These are phyloP conservation scores for Metellina segmentata DNA, from an alignment of 2,888 invertebrate species.

Conservation along the genomic window DNA sequence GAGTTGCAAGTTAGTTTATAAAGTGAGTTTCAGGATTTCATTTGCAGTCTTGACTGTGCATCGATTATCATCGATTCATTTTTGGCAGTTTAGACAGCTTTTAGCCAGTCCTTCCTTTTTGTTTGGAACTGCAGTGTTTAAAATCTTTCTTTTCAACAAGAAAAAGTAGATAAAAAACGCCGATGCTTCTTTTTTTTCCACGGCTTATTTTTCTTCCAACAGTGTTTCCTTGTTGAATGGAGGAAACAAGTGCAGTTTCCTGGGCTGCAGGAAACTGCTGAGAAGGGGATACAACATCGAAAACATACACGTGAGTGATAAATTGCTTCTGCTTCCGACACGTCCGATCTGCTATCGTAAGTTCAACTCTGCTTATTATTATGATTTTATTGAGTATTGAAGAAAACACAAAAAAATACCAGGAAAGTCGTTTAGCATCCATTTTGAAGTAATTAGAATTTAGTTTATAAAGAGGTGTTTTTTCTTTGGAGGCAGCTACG, in stretches of 20 bases:
- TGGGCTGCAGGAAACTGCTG: constrained; percentile 53
- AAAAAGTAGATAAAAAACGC: constrained; percentile 20
- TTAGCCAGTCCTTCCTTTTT: background rate
- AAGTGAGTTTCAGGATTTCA: background rate
- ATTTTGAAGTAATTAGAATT: constrained; percentile 5
- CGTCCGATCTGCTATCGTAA: background rate
- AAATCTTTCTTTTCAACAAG: constrained; percentile 6
- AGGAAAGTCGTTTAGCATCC: background rate
- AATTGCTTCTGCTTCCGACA: constrained; percentile 57
- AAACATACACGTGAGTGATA: constrained; percentile 71
- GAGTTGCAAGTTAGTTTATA: too few species aligned
- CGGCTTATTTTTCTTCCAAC: constrained; percentile 22
- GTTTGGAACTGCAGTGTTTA: constrained; percentile 14
- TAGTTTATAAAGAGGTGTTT: background rate
- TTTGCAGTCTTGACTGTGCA: background rate
- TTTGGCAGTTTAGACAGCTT: constrained; percentile 23
- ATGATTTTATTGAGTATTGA: constrained; percentile 41
- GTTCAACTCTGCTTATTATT: constrained; percentile 36
- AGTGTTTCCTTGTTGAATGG: constrained; percentile 49
- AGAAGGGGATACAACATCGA: constrained; percentile 61
- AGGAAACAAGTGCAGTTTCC: constrained; percentile 56
- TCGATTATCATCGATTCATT: constrained; percentile 30
- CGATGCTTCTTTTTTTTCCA: background rate
- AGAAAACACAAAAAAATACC: background rate
- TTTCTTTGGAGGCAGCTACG: too few species aligned